These are phyloP conservation scores for Phaethon lepturus DNA, from an alignment of 2,113 vertebrate genomes.

Conservation along the genomic window DNA sequence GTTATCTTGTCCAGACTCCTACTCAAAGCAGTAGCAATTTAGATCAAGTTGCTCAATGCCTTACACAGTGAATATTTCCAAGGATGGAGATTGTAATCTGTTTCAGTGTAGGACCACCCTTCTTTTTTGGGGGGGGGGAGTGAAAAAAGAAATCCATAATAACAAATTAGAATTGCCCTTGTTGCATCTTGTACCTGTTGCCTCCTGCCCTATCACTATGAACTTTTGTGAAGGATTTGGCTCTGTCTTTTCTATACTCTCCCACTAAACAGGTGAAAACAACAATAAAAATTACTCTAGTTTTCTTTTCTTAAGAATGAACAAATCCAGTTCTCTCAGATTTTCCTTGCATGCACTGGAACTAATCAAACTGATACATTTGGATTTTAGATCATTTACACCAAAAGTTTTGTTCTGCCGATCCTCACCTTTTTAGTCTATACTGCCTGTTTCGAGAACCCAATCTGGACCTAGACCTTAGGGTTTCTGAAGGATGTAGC, in stretches of 20 bases:
- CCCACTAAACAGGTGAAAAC: not conserved
- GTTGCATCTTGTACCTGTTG: not conserved
- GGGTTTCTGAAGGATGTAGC: not conserved
- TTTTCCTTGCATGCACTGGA: not conserved
- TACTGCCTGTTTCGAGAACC: not conserved
- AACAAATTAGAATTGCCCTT: not conserved
- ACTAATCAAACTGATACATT: not conserved
- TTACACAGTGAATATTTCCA: not conserved
- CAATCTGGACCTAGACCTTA: not conserved
- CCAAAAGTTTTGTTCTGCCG: not conserved
- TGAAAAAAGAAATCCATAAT: not conserved
- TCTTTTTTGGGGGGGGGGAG: accelerated
- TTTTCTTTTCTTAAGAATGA: not conserved
- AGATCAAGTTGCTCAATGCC: not conserved
- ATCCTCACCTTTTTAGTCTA: not conserved
- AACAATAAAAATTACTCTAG: not conserved
- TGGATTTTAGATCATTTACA: not conserved
- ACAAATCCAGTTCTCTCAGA: not conserved
- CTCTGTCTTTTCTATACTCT: not conserved
- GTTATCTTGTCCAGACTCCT: not conserved
- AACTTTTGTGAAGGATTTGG: not conserved
- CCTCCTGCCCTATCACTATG: not conserved
- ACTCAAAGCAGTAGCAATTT: not conserved
- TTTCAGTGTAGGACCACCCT: not conserved
- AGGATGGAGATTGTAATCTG: not conserved